Percentiles rank a stretch among this genome's conserved stretches.
These are phyloP conservation scores for Lasiommata megera DNA, from an alignment of 2,888 invertebrate genomes.

Conservation along the genomic window DNA sequence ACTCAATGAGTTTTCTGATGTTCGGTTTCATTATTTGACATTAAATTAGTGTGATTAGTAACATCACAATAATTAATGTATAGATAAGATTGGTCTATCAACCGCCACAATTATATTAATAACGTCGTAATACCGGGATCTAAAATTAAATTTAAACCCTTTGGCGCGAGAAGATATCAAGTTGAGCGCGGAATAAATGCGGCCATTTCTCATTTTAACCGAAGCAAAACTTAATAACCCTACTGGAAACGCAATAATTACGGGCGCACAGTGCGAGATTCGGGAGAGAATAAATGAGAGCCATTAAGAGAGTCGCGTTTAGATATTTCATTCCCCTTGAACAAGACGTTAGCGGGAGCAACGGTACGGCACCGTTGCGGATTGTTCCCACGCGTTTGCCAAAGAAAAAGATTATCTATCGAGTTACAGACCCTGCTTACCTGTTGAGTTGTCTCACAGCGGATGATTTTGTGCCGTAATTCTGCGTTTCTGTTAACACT, in stretches of 20 bases:
- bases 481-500: background rate
- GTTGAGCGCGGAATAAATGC: constrained; percentile 74
- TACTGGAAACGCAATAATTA: constrained; percentile 79
- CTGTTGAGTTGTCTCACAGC: constrained; percentile 18
- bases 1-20: no score
- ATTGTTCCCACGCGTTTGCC: constrained; percentile 66
- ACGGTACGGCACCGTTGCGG: constrained; percentile 50
- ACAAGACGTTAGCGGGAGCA: constrained; percentile 69
- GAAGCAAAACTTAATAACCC: constrained; percentile 79
- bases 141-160: constrained; percentile 76
- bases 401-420: constrained; percentile 39
- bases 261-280: constrained; percentile 75
- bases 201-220: constrained; percentile 77
- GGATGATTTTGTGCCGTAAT: background rate
- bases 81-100: constrained; percentile 22
- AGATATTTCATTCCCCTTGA: constrained; percentile 78
- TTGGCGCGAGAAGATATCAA: constrained; percentile 66
- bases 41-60: background rate
- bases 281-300: constrained; percentile 76
- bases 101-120: constrained; percentile 65
- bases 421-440: background rate
- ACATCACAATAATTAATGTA: constrained; percentile 9
- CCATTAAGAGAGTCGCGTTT: constrained; percentile 77
- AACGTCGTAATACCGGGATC: constrained; percentile 62
- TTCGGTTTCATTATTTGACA: no score